phyloP scores from a whole-genome alignment of 2,888 invertebrate species.

The Spodoptera exigua region DNA sequence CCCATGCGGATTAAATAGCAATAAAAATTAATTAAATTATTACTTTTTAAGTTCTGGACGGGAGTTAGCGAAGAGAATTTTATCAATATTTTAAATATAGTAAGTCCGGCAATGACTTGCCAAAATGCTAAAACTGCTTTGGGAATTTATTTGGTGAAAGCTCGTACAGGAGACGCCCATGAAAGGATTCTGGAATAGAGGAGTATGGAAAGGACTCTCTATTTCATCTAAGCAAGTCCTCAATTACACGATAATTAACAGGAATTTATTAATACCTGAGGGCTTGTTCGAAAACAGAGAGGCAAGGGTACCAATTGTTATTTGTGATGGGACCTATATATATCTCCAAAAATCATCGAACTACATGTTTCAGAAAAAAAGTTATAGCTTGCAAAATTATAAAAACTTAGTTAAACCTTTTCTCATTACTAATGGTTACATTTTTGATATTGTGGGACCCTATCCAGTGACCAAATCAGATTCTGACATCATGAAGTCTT shows the following conservation, averaged over 20 bases:
- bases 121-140: conserved; percentile 1
- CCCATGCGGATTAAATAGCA: too few relatives aligned
- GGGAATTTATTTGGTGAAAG: background rate
- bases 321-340: conserved; percentile 17
- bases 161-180: conserved; percentile 11
- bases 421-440: conserved; percentile 10
- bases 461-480: conserved; percentile 2
- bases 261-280: conserved; percentile 6
- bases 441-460: conserved; percentile 3
- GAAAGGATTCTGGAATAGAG: too few relatives aligned
- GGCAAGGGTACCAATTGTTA: conserved; percentile 11
- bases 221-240: conserved; percentile 8
- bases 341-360: conserved; percentile 13
- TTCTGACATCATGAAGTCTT: conserved; percentile 6
- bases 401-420: conserved; percentile 5
- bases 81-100: conserved; percentile 9
- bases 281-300: conserved; percentile 9
- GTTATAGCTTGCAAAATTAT: conserved; percentile 13
- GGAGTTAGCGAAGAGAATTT: conserved; percentile 7
- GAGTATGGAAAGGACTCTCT: too few relatives aligned
- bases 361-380: conserved; percentile 7
- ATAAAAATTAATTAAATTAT: too few relatives aligned
- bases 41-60: conserved; percentile 14
- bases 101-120: conserved; percentile 10
- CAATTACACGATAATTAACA: conserved; percentile 9